phyloP scores from a whole-genome alignment of 2,113 vertebrate species.

The Bagarius yarrelli region DNA sequence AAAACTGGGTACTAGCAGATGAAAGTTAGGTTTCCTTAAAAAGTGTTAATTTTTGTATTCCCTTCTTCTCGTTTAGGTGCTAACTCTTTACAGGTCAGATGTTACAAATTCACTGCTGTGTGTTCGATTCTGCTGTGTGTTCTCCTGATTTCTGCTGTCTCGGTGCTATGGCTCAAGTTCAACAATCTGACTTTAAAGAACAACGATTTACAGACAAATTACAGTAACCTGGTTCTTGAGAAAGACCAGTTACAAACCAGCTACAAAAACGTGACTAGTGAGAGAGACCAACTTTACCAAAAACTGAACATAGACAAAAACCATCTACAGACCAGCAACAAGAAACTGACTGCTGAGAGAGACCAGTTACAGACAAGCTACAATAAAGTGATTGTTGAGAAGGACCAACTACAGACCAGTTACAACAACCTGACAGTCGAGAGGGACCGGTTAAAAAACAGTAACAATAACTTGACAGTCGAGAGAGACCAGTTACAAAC shows the following conservation, averaged over 20 bases:
- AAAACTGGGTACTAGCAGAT: too few species aligned
- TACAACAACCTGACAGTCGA: neutral
- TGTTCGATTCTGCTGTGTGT: constrained; percentile 13
- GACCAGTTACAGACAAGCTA: neutral
- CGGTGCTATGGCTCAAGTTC: neutral
- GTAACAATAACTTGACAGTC: neutral
- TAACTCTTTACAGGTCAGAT: neutral
- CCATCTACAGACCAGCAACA: neutral
- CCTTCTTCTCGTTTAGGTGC: neutral
- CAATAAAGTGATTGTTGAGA: neutral
- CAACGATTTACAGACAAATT: neutral
- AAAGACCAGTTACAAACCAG: neutral
- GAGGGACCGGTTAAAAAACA: neutral
- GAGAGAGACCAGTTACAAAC: neutral
- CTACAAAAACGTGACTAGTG: neutral
- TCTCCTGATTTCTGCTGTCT: constrained; percentile 9
- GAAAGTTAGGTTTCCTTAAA: neutral
- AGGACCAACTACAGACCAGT: neutral
- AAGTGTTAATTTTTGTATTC: neutral
- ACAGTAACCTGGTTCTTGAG: neutral
- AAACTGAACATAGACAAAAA: neutral
- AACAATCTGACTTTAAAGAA: constrained; percentile 13
- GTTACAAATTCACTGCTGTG: constrained; percentile 1
- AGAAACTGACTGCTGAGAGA: neutral
- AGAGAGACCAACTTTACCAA: neutral